Percentiles rank a stretch among this genome's conserved stretches.
These are phyloP conservation scores for Himalopsyche anomala DNA, from an alignment of 2,888 invertebrate genomes.

Conservation along the genomic window DNA sequence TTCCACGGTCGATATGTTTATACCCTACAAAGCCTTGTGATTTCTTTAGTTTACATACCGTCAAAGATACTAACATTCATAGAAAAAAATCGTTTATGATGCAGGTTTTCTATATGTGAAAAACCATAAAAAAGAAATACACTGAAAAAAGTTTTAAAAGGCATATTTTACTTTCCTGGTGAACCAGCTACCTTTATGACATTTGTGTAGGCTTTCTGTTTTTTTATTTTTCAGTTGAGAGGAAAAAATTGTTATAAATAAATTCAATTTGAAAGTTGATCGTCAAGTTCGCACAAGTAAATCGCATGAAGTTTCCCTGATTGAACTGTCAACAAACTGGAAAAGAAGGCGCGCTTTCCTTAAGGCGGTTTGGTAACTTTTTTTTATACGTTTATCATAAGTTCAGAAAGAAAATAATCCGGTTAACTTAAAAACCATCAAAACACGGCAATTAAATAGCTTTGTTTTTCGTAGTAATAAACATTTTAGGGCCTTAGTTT, in stretches of 20 bases:
- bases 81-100: no score
- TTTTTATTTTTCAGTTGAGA: conserved; percentile 5
- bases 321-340: conserved; percentile 59
- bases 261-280: conserved; percentile 43
- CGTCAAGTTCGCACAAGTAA: conserved; percentile 14
- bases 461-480: no score
- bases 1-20: no score
- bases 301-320: conserved; percentile 47
- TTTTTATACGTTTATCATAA: conserved; percentile 55
- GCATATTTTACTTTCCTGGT: background rate
- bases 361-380: conserved; percentile 54
- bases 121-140: no score
- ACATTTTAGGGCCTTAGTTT: no score
- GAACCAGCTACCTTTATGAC: background rate
- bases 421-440: background rate
- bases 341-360: conserved; percentile 49
- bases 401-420: conserved; percentile 9
- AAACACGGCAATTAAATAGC: no score
- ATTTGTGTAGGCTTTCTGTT: background rate
- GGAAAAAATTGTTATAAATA: conserved; percentile 18
- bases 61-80: no score
- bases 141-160: background rate
- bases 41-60: no score
- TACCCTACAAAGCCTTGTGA: no score
- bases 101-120: no score